Evolutionary conservation across 2,113 vertebrate genomes (phyloP), one percentile per base, ranked within the genome.

Genomic region (Vulpes vulpes): DNA sequence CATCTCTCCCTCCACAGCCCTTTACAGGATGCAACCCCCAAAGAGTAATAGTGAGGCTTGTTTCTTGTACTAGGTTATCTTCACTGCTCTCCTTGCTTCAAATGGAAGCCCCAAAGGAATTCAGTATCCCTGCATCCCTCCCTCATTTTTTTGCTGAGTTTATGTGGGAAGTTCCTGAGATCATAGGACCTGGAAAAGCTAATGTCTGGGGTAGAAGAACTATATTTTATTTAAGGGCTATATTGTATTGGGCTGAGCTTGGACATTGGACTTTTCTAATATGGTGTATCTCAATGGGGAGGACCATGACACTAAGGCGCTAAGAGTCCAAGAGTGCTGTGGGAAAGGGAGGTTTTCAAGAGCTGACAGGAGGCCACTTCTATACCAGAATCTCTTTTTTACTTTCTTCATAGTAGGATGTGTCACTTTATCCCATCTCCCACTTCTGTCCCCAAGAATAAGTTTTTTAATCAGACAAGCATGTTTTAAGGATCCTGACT

Each of bases 181-280:
- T 87, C 69, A 67, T 11, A 53, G 20, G 20, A 25, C 22, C 22
- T 89, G 60, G 80, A 80, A 92, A 94, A 91, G 38, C 17, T 79
- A 19, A n/a, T 19, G 2, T 84, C 35, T 87, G 19, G 78, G 59
- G 38, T 20, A 43, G 6, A 64, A 3, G 32, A 7, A 25, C 49
- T 15, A 11, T 49, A 79, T 78, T 78, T 43, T 51, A 27, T 78
- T 78, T 78, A 30, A 25, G 43, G 25, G 51, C 74, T 78, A 30
- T 51, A 51, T 51, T 51, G 5, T 12, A 38, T 22, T 30, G 62
- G 86, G 12, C 20, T 69, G 15, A 43, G 69, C 43, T 97, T 57
- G 83, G 73, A 53, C 3, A 73, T 3, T 78, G 85, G 71, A 4
- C 19, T 88, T 91, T 49, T 64, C 73, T 82, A n/a, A 20, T 15